A percentile compares a stretch with the other conserved stretches of the same genome.
Evolutionary conservation across 2,888 invertebrate species (phyloP).

Genomic region (Eledona agricola): DNA sequence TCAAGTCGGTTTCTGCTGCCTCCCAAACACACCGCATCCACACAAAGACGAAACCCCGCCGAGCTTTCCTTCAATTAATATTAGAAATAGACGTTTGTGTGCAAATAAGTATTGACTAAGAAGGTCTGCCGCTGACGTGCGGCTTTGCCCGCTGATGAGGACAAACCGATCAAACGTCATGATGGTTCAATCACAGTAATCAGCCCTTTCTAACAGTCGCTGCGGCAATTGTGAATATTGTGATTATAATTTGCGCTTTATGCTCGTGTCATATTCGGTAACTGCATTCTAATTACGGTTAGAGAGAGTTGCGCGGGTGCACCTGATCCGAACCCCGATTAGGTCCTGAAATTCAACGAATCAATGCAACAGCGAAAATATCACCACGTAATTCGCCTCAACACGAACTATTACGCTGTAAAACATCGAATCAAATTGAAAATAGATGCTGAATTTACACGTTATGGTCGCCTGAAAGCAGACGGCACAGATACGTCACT

Average conservation of each 20-base stretch:
- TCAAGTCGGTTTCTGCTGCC: constrained; percentile 43
- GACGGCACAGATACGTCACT: too few relatives aligned
- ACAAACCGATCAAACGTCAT: constrained; percentile 12
- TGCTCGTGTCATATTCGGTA: background rate
- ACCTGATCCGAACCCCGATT: too few relatives aligned
- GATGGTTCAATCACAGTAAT: constrained; percentile 18
- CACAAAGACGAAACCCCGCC: constrained; percentile 43
- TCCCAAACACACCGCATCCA: constrained; percentile 41
- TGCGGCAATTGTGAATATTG: too few relatives aligned
- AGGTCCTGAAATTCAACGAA: too few relatives aligned
- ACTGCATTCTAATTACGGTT: too few relatives aligned
- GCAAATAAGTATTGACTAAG: constrained; percentile 48
- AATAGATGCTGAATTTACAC: background rate
- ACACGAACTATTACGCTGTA: background rate
- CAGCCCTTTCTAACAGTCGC: constrained; percentile 12
- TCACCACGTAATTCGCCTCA: too few relatives aligned
- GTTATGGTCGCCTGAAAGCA: too few relatives aligned
- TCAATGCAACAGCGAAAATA: too few relatives aligned
- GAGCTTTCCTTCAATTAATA: constrained; percentile 48
- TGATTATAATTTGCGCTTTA: too few relatives aligned
- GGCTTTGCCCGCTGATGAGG: constrained; percentile 18
- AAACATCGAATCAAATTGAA: constrained; percentile 3
- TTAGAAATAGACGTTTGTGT: constrained; percentile 47
- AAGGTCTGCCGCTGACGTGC: constrained; percentile 41
- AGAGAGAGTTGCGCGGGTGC: too few relatives aligned